Evolutionary conservation across 2,888 invertebrate species (phyloP), one percentile per base, ranked within the genome.

Genomic region (Minunthozetes semirufus): DNA sequence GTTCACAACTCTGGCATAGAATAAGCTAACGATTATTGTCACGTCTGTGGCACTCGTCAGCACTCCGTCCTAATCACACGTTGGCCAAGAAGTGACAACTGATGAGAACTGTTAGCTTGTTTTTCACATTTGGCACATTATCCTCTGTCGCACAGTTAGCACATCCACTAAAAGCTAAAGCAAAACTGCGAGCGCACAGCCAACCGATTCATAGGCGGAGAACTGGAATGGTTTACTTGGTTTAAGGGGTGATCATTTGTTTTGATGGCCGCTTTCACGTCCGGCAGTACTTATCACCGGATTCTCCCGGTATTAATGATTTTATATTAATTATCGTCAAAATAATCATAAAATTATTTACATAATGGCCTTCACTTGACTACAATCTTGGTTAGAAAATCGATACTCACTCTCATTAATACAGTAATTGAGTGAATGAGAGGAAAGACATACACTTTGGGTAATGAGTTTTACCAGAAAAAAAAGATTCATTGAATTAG

Each of bases 171-270:
- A 27, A 61, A 11, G 5, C 15, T 19, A 61, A 25, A 15, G 61
- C 13, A 11, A 25, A 59, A 27, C 29, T 29, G 61, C 29, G 61
- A 25, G 19, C 27, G 29, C 61, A 61, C 27, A 25, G 61, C 25
- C 61, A 61, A 61, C 61, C 61, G 61, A 61, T 61, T 27, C 61
- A 61, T 15, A 61, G 61, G 61, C 61, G 61, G 15, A 61, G 61
- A 25, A 25, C 27, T 61, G 61, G 61, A 61, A 61, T 25, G 29
- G 61, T 27, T 61, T 61, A 61, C 29, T 61, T 29, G 61, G 13
- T 19, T 9, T 15, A 27, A 17, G 61, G 61, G 61, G 53, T 61
- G 61, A 22, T n/a, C 19, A 50, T 53, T 19, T 19, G 19, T n/a
- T 53, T 33, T 33, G 33, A 33, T 15, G 53, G 19, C 53, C n/a